Base-by-base conservation (phyloP, 2,888 invertebrate species). In the Shargacucullia verbasci region DNA sequence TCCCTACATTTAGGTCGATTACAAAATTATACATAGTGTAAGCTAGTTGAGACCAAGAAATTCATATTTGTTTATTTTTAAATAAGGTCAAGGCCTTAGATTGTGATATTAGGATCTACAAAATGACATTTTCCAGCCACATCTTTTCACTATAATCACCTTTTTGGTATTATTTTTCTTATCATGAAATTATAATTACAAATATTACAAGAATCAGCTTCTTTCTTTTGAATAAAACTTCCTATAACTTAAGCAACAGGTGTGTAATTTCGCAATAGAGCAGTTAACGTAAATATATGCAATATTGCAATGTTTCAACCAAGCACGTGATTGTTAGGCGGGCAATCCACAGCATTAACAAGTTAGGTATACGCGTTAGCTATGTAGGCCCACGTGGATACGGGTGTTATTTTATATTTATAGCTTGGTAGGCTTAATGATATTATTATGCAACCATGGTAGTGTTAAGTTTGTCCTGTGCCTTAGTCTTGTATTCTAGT, bases 221-320 rank as follows among this genome's bases (percentile, higher is more conserved):
- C 4, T 2, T 20, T 20, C 20, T 20, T 20, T 2, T 20, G 4
- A 3, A 4, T 20, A 2, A 20, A 20, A 20, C 20, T 4, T 3
- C 20, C 20, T 3, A 6, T 35, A 15, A 6, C 10, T 46, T 41
- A 13, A 27, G 25, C n/a, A 27, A 37, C 25, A 2, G 25, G 33
- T 9, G 29, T 25, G 33, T 54, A 39, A 38, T 61, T 29, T 54
- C 44, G 62, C 47, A 48, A 45, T 45, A 37, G 33, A 68, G 29
- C 47, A 55, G 63, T 69, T 61, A 41, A 64, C 61, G 54, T 48
- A 45, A 62, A 69, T 68, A 64, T 45, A 44, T 45, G 44, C 34
- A 68, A 33, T 62, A 69, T 64, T 69, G 64, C 63, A 68, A 62
- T 62, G 29, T 48, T 55, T 31, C 39, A 62, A 69, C 52, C 38